phyloP scores from a whole-genome alignment of 2,888 invertebrate species.

The Conistra vaccinii region DNA sequence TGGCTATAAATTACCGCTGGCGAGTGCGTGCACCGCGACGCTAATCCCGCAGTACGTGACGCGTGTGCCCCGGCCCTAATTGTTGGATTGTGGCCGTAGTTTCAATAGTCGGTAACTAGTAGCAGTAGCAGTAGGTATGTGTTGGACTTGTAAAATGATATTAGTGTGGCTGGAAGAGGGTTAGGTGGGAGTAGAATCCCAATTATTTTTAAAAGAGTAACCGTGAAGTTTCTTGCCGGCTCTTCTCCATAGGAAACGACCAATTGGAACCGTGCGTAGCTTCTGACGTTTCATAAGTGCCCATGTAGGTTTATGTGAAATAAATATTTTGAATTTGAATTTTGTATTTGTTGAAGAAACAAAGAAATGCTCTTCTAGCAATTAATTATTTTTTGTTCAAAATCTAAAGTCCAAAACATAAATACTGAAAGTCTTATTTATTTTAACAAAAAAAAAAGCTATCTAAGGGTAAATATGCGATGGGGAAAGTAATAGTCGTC shows the following conservation, averaged over 20 bases:
- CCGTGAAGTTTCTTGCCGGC: no score
- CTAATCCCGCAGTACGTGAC: slow-evolving; percentile 75
- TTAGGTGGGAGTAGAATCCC: slow-evolving; percentile 35
- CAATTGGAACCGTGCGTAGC: no score
- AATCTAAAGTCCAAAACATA: neutral
- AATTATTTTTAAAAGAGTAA: no score
- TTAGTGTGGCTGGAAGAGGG: slow-evolving; percentile 23
- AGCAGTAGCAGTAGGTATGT: slow-evolving; percentile 38
- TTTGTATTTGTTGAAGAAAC: slow-evolving; percentile 27
- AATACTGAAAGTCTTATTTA: neutral
- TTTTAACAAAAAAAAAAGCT: neutral
- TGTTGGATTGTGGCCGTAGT: slow-evolving; percentile 66
- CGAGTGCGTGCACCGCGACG: slow-evolving; percentile 76
- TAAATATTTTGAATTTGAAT: no score
- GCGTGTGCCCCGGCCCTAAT: slow-evolving; percentile 74
- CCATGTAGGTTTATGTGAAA: no score
- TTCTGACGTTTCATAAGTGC: no score
- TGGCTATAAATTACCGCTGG: slow-evolving; percentile 75
- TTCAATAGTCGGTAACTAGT: slow-evolving; percentile 63
- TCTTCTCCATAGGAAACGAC: no score
- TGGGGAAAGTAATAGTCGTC: no score
- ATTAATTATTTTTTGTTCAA: neutral
- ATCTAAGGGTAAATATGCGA: neutral
- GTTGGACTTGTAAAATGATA: slow-evolving; percentile 25
- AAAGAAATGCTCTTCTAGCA: no score